phyloP scores from a whole-genome alignment of 1,140 invertebrate species.

The Drosophila fuyamai region DNA sequence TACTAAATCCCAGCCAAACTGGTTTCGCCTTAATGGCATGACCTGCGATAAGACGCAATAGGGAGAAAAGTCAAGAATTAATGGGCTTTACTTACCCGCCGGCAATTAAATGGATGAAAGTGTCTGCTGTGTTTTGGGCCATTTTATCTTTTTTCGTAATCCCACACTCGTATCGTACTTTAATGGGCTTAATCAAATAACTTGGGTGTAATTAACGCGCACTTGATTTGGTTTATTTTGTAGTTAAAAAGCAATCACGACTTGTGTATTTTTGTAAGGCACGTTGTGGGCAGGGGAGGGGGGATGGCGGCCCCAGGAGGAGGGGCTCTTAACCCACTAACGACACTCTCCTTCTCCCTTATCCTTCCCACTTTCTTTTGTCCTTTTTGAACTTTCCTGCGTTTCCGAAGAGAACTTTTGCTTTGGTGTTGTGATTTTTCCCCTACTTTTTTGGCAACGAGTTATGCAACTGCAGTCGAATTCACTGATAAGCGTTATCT shows the following conservation, averaged over 20 bases:
- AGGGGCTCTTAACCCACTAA: constrained; percentile 30
- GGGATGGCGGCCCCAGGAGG: constrained; percentile 19
- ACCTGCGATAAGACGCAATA: constrained; percentile 72
- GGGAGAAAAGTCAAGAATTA: constrained; percentile 26
- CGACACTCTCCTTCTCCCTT: constrained; percentile 14
- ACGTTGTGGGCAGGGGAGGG: constrained; percentile 25
- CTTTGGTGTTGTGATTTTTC: constrained; percentile 18
- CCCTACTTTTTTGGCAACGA: constrained; percentile 36
- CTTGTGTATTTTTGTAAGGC: constrained; percentile 27
- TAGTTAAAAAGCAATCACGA: constrained; percentile 13
- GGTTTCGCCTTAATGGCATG: constrained; percentile 45
- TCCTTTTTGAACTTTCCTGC: constrained; percentile 8
- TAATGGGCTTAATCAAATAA: constrained; percentile 1
- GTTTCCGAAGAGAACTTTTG: constrained; percentile 19
- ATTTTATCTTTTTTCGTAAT: constrained; percentile 36
- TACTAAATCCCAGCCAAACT: constrained; percentile 44
- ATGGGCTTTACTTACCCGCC: constrained; percentile 64
- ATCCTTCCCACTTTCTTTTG: constrained; percentile 11
- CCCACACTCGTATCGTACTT: neutral
- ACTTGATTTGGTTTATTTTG: constrained; percentile 49
- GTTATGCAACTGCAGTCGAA: constrained; percentile 49
- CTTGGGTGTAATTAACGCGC: constrained; percentile 60
- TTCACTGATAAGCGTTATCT: constrained; percentile 30
- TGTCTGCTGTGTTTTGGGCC: constrained; percentile 72
- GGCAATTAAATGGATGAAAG: constrained; percentile 70